A percentile compares a stretch with the other conserved stretches of the same genome.
Evolutionary conservation across 1,140 invertebrate species (phyloP).

Genomic region (Diorhabda elongata): DNA sequence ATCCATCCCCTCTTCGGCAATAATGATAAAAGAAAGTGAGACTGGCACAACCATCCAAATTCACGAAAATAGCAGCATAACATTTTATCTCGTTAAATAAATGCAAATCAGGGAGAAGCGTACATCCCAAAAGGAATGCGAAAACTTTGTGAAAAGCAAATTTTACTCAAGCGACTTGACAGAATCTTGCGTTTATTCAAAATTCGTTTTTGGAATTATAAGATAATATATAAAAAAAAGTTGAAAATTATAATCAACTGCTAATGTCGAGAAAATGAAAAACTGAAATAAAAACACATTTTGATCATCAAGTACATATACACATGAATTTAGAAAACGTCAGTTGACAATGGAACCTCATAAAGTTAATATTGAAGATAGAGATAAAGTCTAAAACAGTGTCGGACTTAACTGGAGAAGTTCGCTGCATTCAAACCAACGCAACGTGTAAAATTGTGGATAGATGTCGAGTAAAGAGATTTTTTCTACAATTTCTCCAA

Average conservation of each 20-base stretch:
- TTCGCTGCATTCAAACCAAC: too few species aligned
- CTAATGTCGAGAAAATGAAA: too few species aligned
- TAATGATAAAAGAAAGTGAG: constrained; percentile 2
- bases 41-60: not conserved
- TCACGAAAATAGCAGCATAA: constrained; percentile 2
- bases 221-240: not conserved
- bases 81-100: constrained; percentile 3
- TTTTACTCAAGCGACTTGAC: constrained; percentile 2
- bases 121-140: not conserved
- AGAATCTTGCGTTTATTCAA: constrained; percentile 1
- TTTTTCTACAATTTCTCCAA: too few species aligned
- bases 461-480: too few species aligned
- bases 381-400: too few species aligned
- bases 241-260: not conserved
- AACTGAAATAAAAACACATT: too few species aligned
- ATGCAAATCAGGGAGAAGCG: not conserved
- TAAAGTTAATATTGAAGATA: too few species aligned
- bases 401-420: too few species aligned
- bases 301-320: too few species aligned
- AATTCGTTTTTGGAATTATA: not conserved
- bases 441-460: too few species aligned
- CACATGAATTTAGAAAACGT: too few species aligned
- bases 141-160: not conserved
- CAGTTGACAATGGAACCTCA: too few species aligned
- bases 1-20: constrained; percentile 1